A percentile compares a stretch with the other conserved stretches of the same genome.
Conservation (phyloP, 2,888 invertebrate species). For the Arge pagana region DNA sequence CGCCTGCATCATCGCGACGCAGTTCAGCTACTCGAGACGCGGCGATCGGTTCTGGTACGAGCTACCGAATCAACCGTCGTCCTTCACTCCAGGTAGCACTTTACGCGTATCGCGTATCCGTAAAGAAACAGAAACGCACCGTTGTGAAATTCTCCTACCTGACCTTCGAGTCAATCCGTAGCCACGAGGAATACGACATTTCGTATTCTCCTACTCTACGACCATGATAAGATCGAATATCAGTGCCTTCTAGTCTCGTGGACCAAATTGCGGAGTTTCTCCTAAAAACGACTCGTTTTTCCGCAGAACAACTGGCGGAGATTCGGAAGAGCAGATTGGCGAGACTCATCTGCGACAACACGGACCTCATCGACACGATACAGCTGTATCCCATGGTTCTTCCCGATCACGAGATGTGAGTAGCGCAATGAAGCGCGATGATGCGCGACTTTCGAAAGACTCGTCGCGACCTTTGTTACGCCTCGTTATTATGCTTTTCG, state of each 20-base stretch:
- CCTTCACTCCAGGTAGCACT: conserved; percentile 78
- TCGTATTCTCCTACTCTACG: no score
- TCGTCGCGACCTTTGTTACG: not conserved
- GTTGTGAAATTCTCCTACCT: no score
- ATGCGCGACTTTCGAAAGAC: conserved; percentile 5
- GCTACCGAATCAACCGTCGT: conserved; percentile 87
- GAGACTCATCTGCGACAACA: conserved; percentile 88
- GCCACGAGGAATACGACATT: no score
- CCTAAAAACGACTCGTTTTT: conserved; percentile 5
- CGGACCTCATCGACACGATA: conserved; percentile 87
- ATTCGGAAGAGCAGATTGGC: conserved; percentile 80
- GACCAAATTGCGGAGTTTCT: conserved; percentile 9
- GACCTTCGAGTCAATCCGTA: no score
- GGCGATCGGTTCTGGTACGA: conserved; percentile 97
- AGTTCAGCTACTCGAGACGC: conserved; percentile 85
- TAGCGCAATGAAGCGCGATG: conserved; percentile 36
- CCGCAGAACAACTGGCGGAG: conserved; percentile 78
- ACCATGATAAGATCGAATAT: no score
- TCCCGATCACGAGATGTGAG: conserved; percentile 92
- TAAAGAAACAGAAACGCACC: no score
- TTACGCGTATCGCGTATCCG: conserved; percentile 23
- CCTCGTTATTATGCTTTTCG: no score
- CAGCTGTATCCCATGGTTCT: conserved; percentile 91
- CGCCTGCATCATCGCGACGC: conserved; percentile 90
- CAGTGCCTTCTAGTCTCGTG: conserved; percentile 30